These are phyloP conservation scores for Phlogophora meticulosa DNA, from an alignment of 2,888 invertebrate species.

Conservation along the genomic window DNA sequence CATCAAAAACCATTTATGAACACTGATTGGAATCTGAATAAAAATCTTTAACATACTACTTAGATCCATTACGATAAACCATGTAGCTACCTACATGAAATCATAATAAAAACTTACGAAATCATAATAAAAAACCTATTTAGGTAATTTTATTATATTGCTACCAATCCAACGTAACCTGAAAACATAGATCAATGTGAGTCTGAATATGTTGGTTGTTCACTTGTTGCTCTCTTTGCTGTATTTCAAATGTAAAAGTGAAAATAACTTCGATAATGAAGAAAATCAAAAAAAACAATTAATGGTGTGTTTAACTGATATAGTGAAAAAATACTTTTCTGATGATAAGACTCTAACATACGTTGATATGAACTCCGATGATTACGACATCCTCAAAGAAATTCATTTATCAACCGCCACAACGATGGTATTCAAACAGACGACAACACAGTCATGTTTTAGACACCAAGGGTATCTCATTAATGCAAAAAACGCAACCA, in stretches of 20 bases:
- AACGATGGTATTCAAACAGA: constrained; percentile 19
- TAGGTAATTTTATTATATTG: too few species aligned
- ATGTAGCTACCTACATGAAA: too few species aligned
- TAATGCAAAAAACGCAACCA: constrained; percentile 43
- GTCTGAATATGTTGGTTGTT: constrained; percentile 52
- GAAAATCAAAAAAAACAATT: too few species aligned
- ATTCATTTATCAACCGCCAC: constrained; percentile 49
- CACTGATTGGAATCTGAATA: too few species aligned
- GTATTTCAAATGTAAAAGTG: constrained; percentile 4
- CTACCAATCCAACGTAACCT: too few species aligned
- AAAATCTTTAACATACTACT: too few species aligned
- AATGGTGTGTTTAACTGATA: too few species aligned
- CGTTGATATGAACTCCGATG: constrained; percentile 22
- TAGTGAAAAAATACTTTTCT: too few species aligned
- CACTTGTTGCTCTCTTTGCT: constrained; percentile 25
- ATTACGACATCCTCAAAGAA: constrained; percentile 46
- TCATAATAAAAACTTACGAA: too few species aligned
- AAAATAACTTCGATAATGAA: not conserved
- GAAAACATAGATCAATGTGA: not conserved
- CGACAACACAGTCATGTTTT: not conserved
- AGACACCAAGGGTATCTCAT: constrained; percentile 69
- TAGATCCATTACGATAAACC: too few species aligned
- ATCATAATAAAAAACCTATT: too few species aligned
- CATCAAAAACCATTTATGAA: too few species aligned
- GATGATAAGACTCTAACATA: not conserved